phyloP scores from a whole-genome alignment of 2,797 vertebrate species.

The Chloroceryle inda region DNA sequence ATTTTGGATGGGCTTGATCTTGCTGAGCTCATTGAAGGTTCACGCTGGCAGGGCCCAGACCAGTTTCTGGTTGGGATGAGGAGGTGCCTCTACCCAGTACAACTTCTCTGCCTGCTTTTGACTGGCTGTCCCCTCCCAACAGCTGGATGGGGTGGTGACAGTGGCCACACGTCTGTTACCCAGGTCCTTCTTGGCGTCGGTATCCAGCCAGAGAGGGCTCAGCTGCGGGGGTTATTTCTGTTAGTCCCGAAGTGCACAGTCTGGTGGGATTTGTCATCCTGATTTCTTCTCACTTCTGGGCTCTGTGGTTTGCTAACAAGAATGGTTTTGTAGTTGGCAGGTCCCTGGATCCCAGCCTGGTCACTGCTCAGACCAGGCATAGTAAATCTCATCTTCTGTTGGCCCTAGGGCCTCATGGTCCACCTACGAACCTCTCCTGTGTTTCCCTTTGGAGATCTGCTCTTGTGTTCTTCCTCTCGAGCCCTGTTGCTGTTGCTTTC shows the following conservation, averaged over 20 bases:
- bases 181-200: background rate
- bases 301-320: background rate
- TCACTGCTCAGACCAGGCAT: background rate
- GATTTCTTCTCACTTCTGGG: background rate
- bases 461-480: background rate
- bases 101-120: background rate
- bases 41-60: background rate
- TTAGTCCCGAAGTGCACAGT: background rate
- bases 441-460: background rate
- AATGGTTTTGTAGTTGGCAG: background rate
- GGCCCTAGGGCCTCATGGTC: rapidly evolving
- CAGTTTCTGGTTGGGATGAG: background rate
- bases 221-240: background rate
- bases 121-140: background rate
- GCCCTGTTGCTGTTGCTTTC: background rate
- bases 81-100: background rate
- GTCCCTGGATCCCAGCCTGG: background rate
- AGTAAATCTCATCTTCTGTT: background rate
- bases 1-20: background rate
- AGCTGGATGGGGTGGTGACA: background rate
- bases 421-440: background rate
- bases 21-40: background rate
- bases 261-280: background rate
- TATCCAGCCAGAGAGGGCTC: background rate
- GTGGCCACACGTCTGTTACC: rapidly evolving